Base-by-base conservation (phyloP, 2,797 vertebrate genomes). In the Cryptoprocta ferox region DNA sequence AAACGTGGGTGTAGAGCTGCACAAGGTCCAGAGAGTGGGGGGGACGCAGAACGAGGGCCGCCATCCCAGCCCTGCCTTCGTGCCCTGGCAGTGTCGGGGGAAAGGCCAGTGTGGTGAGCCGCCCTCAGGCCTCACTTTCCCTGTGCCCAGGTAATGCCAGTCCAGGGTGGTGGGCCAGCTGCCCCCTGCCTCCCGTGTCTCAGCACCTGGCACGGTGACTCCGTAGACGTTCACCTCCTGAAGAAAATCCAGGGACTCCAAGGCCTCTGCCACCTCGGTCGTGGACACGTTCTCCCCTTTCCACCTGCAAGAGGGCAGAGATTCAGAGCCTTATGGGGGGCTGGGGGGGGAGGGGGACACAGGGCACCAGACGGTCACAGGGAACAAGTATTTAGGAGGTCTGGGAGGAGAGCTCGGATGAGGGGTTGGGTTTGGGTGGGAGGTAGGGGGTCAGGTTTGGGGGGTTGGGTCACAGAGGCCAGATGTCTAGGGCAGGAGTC, bases 281-380 rank as follows among this genome's bases (percentile, higher is more conserved):
- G 99, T 99, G 97, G 99, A 99, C 12, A 99, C 99, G 0, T 99
- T 99, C 95, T 99, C 99, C 0, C 99, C 99, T 97, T 99, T 99
- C 99, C 99, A 99, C 97, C 99, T 99, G 97, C 2, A 48, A 7
- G 92, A 70, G 28, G 84, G 81, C 37, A 26, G 28, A 73, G 50
- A 42, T 15, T 13, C 42, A 16, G 71, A 6, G 39, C 26, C 61
- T 37, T 4, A 4, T 11, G 79, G n/a, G 15, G 28, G 5, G 59
- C 35, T 14, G 1, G 37, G 35, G 21, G 75, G 45, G n/a, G 13
- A 10, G 91, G 9, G 71, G 91, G 9, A 65, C 59, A 45, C 8
- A 4, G 66, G 15, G n/a, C 2, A 10, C 39, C 78, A 16, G 78
- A 4, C 0, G 4, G 35, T 30, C 56, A 14, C 4, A 3, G 26